Evolutionary conservation across 2,888 invertebrate species (phyloP).

Genomic region (Polylopha cassiicola): DNA sequence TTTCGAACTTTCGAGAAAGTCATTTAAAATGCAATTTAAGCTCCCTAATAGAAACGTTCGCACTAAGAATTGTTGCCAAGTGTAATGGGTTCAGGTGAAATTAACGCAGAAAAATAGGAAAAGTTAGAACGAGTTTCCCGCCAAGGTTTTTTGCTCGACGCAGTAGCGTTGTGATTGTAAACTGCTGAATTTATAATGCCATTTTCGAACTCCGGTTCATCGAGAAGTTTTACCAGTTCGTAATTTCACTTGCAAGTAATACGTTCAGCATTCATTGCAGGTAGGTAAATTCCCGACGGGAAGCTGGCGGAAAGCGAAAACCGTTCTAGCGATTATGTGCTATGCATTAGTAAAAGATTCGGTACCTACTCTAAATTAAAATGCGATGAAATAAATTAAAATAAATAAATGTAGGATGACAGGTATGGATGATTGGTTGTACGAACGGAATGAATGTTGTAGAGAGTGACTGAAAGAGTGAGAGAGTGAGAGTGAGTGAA

Average conservation of each 20-base stretch:
- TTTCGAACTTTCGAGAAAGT: conserved; percentile 47
- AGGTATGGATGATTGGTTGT: too few species aligned
- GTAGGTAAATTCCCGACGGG: conserved; percentile 21
- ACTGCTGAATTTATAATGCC: conserved; percentile 76
- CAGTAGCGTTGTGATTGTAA: conserved; percentile 75
- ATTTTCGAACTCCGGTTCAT: conserved; percentile 75
- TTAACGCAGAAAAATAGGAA: conserved; percentile 78
- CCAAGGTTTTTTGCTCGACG: conserved; percentile 66
- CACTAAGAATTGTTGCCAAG: conserved; percentile 69
- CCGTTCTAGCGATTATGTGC: conserved; percentile 7
- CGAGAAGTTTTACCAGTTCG: conserved; percentile 69
- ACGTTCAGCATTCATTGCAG: conserved; percentile 41
- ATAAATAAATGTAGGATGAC: too few species aligned
- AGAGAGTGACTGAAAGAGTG: too few species aligned
- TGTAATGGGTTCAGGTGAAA: conserved; percentile 76
- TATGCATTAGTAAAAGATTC: too few species aligned
- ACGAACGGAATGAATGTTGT: too few species aligned
- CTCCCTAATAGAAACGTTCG: conserved; percentile 52
- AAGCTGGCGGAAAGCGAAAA: conserved; percentile 25
- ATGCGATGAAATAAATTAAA: too few species aligned
- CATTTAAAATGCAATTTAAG: conserved; percentile 72
- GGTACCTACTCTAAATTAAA: too few species aligned
- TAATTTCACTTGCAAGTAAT: conserved; percentile 63
- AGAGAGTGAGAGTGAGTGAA: too few species aligned
- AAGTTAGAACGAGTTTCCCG: conserved; percentile 75